phyloP scores from a whole-genome alignment of 2,113 vertebrate species.

The Varanus salvator region DNA sequence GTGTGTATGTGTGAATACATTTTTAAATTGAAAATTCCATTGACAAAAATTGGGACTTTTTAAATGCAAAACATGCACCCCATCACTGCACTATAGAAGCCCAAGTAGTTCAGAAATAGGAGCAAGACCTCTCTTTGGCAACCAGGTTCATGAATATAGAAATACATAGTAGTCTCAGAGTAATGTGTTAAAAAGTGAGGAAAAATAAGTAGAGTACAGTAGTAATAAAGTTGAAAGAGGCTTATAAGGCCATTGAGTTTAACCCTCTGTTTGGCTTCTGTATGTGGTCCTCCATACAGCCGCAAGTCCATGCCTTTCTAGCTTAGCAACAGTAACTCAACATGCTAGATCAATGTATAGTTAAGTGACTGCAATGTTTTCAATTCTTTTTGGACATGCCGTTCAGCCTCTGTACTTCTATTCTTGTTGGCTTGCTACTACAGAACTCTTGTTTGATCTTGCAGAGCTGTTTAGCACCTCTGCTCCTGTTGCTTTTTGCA shows the following conservation, averaged over 20 bases:
- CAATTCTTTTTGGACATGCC: background rate
- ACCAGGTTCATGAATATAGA: background rate
- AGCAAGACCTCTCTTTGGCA: background rate
- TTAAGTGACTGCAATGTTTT: background rate
- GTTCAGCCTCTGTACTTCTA: background rate
- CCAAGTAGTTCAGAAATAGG: background rate
- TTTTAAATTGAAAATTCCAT: background rate
- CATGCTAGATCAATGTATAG: too few relatives aligned
- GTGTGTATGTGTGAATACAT: too few relatives aligned
- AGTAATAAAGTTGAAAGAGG: too few relatives aligned
- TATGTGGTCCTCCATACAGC: too few relatives aligned
- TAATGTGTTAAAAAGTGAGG: background rate
- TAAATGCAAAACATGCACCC: background rate
- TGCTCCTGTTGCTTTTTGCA: constrained; percentile 4
- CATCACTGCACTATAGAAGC: background rate
- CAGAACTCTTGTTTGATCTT: background rate
- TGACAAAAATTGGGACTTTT: background rate
- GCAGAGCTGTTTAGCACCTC: background rate
- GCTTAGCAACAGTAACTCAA: too few relatives aligned
- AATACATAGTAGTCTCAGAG: background rate
- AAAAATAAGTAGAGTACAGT: background rate
- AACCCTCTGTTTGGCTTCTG: too few relatives aligned
- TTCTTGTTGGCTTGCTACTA: rapidly evolving
- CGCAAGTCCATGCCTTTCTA: too few relatives aligned
- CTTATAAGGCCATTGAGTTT: too few relatives aligned